A percentile compares a stretch with the other conserved stretches of the same genome.
Conservation (phyloP, 2,888 invertebrate species). For the Germaria angustata region DNA sequence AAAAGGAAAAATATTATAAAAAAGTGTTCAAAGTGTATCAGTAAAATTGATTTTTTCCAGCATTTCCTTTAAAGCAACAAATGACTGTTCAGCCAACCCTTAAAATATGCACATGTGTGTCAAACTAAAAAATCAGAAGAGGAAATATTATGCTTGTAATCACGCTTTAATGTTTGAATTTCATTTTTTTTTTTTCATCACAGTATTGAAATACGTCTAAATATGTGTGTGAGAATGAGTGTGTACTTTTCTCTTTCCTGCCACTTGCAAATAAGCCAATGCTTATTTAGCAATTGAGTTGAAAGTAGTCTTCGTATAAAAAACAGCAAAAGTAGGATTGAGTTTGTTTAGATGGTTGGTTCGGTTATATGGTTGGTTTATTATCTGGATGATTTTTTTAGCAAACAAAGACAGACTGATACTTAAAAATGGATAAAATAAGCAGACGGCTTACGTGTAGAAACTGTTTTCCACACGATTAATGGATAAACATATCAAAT, state of each 20-base stretch:
- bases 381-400: slow-evolving; percentile 13
- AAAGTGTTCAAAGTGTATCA: too few relatives aligned
- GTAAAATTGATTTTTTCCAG: too few relatives aligned
- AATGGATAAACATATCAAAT: too few relatives aligned
- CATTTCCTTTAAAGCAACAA: neutral
- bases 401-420: slow-evolving; percentile 25
- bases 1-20: too few relatives aligned
- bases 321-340: neutral
- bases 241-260: neutral
- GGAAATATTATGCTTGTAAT: neutral
- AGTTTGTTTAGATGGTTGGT: slow-evolving; percentile 28
- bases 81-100: neutral
- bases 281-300: slow-evolving; percentile 76
- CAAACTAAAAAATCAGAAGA: neutral
- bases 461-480: slow-evolving; percentile 17
- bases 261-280: slow-evolving; percentile 56
- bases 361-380: slow-evolving; percentile 11
- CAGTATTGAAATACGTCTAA: neutral
- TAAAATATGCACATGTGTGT: neutral
- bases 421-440: neutral
- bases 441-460: neutral
- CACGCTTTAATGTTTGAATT: slow-evolving; percentile 5
- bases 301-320: slow-evolving; percentile 58
- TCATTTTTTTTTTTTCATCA: slow-evolving; percentile 2
- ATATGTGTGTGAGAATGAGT: neutral